phyloP scores from a whole-genome alignment of 2,888 invertebrate species.

The Boloria euphrosyne region DNA sequence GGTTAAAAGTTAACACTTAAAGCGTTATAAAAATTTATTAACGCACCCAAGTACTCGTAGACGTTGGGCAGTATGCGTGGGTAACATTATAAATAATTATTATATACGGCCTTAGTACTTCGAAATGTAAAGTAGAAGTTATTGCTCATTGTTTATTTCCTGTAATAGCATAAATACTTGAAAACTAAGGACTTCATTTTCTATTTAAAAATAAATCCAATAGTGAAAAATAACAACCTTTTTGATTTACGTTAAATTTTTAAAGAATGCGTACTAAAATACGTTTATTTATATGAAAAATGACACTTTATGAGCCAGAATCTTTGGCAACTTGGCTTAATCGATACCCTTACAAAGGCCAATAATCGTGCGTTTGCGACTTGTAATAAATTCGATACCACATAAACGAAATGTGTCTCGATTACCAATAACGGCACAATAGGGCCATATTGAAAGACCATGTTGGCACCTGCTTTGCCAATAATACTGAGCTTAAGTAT shows the following conservation, averaged over 20 bases:
- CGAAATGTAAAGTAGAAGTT: constrained; percentile 4
- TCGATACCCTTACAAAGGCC: constrained; percentile 15
- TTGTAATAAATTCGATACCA: constrained; percentile 63
- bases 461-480: constrained; percentile 64
- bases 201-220: too few species aligned
- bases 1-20: constrained; percentile 19
- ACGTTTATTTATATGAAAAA: background rate
- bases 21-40: constrained; percentile 29
- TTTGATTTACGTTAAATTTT: too few species aligned
- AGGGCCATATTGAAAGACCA: constrained; percentile 60
- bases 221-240: too few species aligned
- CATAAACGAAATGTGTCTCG: constrained; percentile 64
- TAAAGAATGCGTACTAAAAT: too few species aligned
- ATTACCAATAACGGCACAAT: constrained; percentile 73
- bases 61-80: constrained; percentile 23
- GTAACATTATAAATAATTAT: constrained; percentile 26
- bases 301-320: background rate
- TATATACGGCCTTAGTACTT: constrained; percentile 21
- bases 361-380: constrained; percentile 23
- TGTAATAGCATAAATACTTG: too few species aligned
- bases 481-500: constrained; percentile 52
- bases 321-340: background rate
- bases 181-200: background rate
- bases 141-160: constrained; percentile 4
- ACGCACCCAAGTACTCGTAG: constrained; percentile 22